These are phyloP conservation scores for Crepidodera aurea DNA, from an alignment of 2,888 invertebrate genomes.

Conservation along the genomic window DNA sequence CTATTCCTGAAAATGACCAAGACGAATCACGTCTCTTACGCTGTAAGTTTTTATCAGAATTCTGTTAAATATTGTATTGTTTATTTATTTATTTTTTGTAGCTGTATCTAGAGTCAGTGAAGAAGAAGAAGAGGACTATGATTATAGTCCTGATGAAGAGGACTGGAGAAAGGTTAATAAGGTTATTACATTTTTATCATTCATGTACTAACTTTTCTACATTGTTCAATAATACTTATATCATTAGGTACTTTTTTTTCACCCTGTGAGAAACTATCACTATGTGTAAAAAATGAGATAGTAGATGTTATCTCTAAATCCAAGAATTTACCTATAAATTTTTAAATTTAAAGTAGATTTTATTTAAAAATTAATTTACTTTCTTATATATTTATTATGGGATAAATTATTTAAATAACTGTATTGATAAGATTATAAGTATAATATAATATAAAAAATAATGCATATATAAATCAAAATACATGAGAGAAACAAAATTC, in stretches of 20 bases:
- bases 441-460: no score
- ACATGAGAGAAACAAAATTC: no score
- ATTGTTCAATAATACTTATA: no score
- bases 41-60: slow-evolving; percentile 54
- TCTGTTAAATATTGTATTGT: neutral
- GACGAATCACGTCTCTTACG: slow-evolving; percentile 64
- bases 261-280: no score
- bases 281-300: no score
- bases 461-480: no score
- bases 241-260: no score
- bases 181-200: slow-evolving; percentile 49
- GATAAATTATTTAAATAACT: no score
- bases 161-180: slow-evolving; percentile 80
- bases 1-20: slow-evolving; percentile 59
- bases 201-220: slow-evolving; percentile 12
- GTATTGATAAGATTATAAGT: no score
- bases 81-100: slow-evolving; percentile 41
- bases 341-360: neutral
- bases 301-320: no score
- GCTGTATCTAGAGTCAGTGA: slow-evolving; percentile 80
- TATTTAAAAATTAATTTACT: neutral
- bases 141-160: slow-evolving; percentile 84
- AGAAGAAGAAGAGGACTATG: slow-evolving; percentile 78
- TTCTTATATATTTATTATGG: no score
- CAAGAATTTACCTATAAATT: no score